Conservation (phyloP, 2,888 invertebrate species). For the Drosophila ochracea region DNA sequence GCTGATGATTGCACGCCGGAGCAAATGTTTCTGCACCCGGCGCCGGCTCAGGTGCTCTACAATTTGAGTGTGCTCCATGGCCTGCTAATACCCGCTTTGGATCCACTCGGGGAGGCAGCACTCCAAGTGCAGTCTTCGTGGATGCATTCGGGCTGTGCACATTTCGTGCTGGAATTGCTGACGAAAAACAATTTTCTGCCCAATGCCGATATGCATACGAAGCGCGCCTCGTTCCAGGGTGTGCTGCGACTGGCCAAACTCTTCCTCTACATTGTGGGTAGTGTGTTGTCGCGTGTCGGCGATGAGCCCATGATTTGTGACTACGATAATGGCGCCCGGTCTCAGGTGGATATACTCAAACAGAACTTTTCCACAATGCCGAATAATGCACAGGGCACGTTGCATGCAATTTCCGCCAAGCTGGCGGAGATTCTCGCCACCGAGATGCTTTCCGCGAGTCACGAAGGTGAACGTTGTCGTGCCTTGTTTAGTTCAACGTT, state of each 20-base stretch:
- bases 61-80: constrained; percentile 94
- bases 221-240: constrained; percentile 93
- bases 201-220: constrained; percentile 91
- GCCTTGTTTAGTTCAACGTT: constrained; percentile 87
- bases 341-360: constrained; percentile 88
- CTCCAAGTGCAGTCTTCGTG: constrained; percentile 87
- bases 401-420: constrained; percentile 93
- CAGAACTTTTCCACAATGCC: constrained; percentile 92
- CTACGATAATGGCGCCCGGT: constrained; percentile 85
- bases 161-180: constrained; percentile 91
- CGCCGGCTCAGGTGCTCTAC: constrained; percentile 91
- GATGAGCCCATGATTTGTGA: constrained; percentile 86
- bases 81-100: constrained; percentile 95
- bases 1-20: constrained; percentile 86
- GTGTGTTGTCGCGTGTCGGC: constrained; percentile 89
- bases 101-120: constrained; percentile 90
- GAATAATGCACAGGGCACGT: constrained; percentile 94
- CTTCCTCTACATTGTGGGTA: constrained; percentile 94
- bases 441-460: constrained; percentile 86
- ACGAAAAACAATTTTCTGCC: constrained; percentile 94
- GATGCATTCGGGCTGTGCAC: constrained; percentile 87
- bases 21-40: constrained; percentile 89
- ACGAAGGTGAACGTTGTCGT: constrained; percentile 86
- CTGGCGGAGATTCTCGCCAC: constrained; percentile 93
- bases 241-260: constrained; percentile 95